Base-by-base conservation (phyloP, 1,140 invertebrate species). In the Platyscapa corneri region DNA sequence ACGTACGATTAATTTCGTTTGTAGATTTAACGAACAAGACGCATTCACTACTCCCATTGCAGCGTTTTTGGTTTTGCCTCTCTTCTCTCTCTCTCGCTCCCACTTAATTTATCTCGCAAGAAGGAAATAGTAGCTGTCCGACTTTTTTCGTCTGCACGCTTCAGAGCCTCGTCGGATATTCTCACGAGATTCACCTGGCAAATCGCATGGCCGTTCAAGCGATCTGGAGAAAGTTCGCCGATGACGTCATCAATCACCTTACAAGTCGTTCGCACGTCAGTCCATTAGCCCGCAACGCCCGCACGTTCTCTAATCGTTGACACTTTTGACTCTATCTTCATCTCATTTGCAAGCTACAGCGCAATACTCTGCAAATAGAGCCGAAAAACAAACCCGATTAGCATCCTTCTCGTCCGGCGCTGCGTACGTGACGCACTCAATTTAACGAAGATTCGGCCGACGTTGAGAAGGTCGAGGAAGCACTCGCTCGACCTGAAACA, bases 121-220 rank as follows among this genome's bases (percentile, higher is more conserved):
- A 27, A 42, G 18, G n/a, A 81, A 81, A 81, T 23, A 70, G 37
- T 2, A n/a, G 16, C 7, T 27, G 20, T 7, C 27, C 23, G 1
- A 37, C n/a, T 60, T 39, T 67, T 80, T 46, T 67, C 60, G 8
- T 49, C 60, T 16, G 10, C 39, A 42, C 64, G 39, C 34, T 34
- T 80, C 76, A 27, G 67, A 76, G 42, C 6, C 83, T 56, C 76
- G 46, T 49, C 60, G 27, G 60, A 84, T 56, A 56, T 84, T 84
- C 83, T 79, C 75, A 79, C 76, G 83, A 70, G 75, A 84, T 79
- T 83, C 37, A 53, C 53, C 37, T n/a, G 34, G 72, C 34, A 49
- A n/a, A 83, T 65, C 74, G 34, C 74, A 7, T n/a, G 64, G 56
- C 30, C 39, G 20, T 60, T 84, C 60, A 42, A 79, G 39, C 74